Evolutionary conservation across 1,140 invertebrate species (phyloP), one percentile per base, ranked within the genome.

Genomic region (Drosophila ironensis): DNA sequence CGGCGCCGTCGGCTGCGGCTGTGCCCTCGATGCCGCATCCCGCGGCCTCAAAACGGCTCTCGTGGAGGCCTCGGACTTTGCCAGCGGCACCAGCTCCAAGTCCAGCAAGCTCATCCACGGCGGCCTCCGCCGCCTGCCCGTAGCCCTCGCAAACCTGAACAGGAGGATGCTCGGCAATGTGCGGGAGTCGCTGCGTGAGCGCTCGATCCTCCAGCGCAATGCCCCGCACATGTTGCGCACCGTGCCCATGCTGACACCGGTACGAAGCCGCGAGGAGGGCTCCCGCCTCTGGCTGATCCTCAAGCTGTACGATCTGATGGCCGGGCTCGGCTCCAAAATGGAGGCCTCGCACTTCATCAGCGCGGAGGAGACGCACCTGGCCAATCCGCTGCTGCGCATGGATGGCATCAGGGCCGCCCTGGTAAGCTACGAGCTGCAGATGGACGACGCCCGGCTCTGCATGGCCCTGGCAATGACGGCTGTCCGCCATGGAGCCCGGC

Each of bases 1-100:
- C 5, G 97, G 97, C 37, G 97, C 97, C 9, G 98, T 97, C 0
- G 97, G 97, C 0, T 92, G 94, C 27, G 97, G 97, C 19, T 97
- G 97, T 86, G 57, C 57, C 7, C 7, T 61, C 12, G 57, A 61
- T 52, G 57, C 57, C 4, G 57, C 38, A 19, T 51, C 57, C 2
- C 40, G 57, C 1, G 57, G 47, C 0, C 16, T 61, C 4, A 42
- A 44, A 20, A 52, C 47, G 1, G 47, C 47, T 0, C 16, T 61
- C 1, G 8, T 61, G 14, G 57, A 61, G 17, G 47, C 25, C 0
- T 50, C 47, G 0, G 57, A 61, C 40, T 61, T 61, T 45, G 57
- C n/a, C 22, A 61, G 48, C 38, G 57, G 57, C 14, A 11, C 46
- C 17, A 51, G 46, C 37, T 25, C 28, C 9, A 61, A 61, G 47